phyloP scores from a whole-genome alignment of 2,113 vertebrate genomes.

The Notiomystis cincta region DNA sequence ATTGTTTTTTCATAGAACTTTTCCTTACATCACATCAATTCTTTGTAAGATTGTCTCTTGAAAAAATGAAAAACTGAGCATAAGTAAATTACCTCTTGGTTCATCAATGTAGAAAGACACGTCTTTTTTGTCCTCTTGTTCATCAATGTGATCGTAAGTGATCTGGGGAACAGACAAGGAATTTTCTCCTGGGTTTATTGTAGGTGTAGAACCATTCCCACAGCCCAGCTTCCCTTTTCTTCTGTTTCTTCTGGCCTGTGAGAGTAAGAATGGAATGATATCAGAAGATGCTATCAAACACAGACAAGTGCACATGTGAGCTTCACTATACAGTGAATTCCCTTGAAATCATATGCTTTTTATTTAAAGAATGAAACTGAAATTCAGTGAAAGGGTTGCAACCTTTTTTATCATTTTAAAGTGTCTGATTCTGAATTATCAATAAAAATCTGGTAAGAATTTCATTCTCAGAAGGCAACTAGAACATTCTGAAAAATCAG shows the following conservation, averaged over 20 bases:
- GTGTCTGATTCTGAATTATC: neutral
- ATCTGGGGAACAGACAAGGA: slow-evolving; percentile 80
- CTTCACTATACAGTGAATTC: neutral
- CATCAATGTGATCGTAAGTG: slow-evolving; percentile 76
- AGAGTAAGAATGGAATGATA: neutral
- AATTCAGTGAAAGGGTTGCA: neutral
- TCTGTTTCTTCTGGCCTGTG: slow-evolving; percentile 78
- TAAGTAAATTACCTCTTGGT: slow-evolving; percentile 59
- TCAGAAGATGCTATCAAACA: neutral
- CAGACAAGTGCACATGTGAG: neutral
- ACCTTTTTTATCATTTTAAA: neutral
- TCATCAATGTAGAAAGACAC: slow-evolving; percentile 70
- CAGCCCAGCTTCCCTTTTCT: slow-evolving; percentile 73
- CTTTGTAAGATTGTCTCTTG: neutral
- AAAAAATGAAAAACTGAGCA: neutral
- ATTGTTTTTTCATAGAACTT: neutral
- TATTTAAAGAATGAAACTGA: neutral
- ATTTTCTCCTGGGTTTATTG: slow-evolving; percentile 65
- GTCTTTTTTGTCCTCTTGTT: slow-evolving; percentile 73
- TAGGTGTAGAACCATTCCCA: slow-evolving; percentile 70
- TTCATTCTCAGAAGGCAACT: neutral
- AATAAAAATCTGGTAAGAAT: neutral
- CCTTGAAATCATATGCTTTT: fast-evolving
- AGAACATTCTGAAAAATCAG: neutral
- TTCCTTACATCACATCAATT: neutral